phyloP scores from a whole-genome alignment of 2,888 invertebrate genomes.

The Saturnia japonica region DNA sequence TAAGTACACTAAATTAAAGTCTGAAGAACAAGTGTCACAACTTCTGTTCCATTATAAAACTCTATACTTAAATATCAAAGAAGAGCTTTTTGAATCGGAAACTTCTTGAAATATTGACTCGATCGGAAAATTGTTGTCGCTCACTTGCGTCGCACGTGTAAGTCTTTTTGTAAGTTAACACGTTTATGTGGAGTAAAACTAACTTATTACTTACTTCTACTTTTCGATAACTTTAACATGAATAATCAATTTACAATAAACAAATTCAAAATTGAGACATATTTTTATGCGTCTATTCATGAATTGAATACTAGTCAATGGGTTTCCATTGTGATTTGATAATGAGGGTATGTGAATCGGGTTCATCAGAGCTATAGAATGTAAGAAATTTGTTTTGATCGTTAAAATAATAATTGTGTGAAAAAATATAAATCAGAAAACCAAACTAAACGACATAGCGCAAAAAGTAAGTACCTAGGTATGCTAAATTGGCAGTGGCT shows the following conservation, averaged over 20 bases:
- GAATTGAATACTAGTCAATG: not conserved
- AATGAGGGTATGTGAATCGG: not conserved
- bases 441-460: too few species aligned
- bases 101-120: conserved; percentile 41
- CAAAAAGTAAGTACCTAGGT: too few species aligned
- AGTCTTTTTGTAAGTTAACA: conserved; percentile 15
- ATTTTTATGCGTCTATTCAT: not conserved
- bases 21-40: not conserved
- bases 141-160: conserved; percentile 23
- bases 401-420: not conserved
- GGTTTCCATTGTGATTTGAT: not conserved
- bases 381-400: not conserved
- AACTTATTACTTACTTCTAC: not conserved
- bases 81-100: conserved; percentile 39
- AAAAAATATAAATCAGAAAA: too few species aligned
- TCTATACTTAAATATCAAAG: conserved; percentile 38
- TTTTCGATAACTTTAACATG: not conserved
- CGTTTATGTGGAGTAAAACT: not conserved
- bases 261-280: not conserved
- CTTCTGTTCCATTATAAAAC: conserved; percentile 3
- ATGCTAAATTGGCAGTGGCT: too few species aligned
- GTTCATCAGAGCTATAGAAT: not conserved
- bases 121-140: conserved; percentile 34
- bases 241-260: not conserved
- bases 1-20: not conserved